Evolutionary conservation across 2,888 invertebrate species (phyloP).

Genomic region (Apeira syringaria): DNA sequence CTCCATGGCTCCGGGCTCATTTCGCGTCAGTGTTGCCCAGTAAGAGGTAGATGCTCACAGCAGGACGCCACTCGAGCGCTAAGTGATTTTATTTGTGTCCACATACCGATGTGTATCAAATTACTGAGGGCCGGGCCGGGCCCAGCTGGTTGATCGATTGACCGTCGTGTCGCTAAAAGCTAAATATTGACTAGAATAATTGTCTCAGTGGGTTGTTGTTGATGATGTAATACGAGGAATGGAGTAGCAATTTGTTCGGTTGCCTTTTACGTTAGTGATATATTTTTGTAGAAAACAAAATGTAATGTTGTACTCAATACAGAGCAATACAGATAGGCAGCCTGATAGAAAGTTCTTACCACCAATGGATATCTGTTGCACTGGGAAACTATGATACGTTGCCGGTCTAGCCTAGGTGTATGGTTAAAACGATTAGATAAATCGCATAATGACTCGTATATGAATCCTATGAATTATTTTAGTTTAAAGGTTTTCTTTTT

Average conservation of each 20-base stretch:
- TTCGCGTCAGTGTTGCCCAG: constrained; percentile 43
- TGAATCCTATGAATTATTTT: too few species aligned
- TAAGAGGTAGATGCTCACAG: constrained; percentile 66
- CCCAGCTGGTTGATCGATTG: constrained; percentile 80
- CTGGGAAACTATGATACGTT: too few species aligned
- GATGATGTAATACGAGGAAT: constrained; percentile 23
- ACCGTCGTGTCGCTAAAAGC: constrained; percentile 64
- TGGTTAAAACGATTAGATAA: too few species aligned
- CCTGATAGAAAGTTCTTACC: too few species aligned
- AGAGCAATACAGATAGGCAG: too few species aligned
- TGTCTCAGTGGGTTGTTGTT: constrained; percentile 39
- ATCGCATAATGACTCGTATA: too few species aligned
- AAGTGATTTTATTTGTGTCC: constrained; percentile 84
- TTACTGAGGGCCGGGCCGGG: constrained; percentile 67
- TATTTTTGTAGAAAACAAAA: too few species aligned
- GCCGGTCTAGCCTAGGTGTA: too few species aligned
- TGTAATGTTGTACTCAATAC: too few species aligned
- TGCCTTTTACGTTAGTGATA: constrained; percentile 16
- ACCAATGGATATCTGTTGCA: too few species aligned
- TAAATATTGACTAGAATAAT: constrained; percentile 61
- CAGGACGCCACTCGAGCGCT: constrained; percentile 76
- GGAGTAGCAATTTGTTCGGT: constrained; percentile 27
- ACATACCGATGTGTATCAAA: constrained; percentile 81
- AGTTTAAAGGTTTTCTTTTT: too few species aligned
- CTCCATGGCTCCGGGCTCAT: constrained; percentile 17